Conservation (phyloP, 2,113 vertebrate species). For the Pelecanoides urinatrix region DNA sequence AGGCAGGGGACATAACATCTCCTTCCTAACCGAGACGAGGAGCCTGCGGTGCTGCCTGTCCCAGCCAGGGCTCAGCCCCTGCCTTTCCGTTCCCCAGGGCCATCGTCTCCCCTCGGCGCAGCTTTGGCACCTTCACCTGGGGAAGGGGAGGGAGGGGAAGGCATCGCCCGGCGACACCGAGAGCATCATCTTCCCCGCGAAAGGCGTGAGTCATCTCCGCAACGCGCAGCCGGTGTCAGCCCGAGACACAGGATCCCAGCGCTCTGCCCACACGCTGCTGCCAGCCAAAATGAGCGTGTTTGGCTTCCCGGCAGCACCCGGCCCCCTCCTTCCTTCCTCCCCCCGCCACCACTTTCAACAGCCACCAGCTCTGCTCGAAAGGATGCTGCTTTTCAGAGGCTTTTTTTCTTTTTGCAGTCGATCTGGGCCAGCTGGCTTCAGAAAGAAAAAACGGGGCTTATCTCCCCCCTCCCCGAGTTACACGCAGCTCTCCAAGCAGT, state of each 20-base stretch:
- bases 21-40: neutral
- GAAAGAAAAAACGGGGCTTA: neutral
- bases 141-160: neutral
- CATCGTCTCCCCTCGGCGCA: neutral
- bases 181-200: neutral
- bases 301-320: neutral
- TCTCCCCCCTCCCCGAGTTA: too few relatives aligned
- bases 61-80: neutral
- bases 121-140: neutral
- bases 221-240: neutral
- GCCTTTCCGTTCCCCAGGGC: neutral
- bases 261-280: neutral
- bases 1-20: neutral
- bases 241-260: neutral
- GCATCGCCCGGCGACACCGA: neutral
- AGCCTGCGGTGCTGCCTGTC: neutral
- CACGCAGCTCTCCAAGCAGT: rapidly evolving
- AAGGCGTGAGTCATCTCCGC: neutral
- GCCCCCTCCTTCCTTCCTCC: neutral
- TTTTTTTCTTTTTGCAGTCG: neutral
- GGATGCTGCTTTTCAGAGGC: neutral
- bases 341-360: neutral
- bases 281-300: neutral
- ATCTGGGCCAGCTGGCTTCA: neutral
- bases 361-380: neutral